Percentiles rank a stretch among this genome's conserved stretches.
Evolutionary conservation across 2,888 invertebrate species (phyloP).

Genomic region (Perizoma affinitatum): DNA sequence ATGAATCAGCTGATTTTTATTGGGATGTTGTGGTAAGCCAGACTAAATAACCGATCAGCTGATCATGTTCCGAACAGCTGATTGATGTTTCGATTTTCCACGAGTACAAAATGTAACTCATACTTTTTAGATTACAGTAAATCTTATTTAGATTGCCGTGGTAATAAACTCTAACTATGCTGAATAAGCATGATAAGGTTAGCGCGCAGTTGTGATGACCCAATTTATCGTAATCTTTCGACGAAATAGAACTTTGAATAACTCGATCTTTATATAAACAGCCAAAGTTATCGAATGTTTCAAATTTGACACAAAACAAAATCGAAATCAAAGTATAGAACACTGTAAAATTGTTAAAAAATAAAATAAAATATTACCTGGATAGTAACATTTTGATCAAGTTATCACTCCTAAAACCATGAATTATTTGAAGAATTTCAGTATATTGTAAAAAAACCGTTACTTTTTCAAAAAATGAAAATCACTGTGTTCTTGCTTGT

Average conservation of each 20-base stretch:
- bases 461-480: conserved; percentile 46
- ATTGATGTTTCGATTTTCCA: conserved; percentile 4
- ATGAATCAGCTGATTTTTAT: conserved; percentile 1
- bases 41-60: conserved; percentile 10
- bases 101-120: conserved; percentile 1
- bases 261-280: neutral
- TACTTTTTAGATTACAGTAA: conserved; percentile 1
- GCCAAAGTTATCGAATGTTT: neutral
- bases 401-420: conserved; percentile 49
- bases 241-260: neutral
- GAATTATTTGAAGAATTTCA: conserved; percentile 45
- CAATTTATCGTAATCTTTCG: conserved; percentile 9
- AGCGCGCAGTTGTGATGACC: conserved; percentile 18
- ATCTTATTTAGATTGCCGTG: neutral
- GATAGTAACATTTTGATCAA: conserved; percentile 61
- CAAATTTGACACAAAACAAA: too few relatives aligned
- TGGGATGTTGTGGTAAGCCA: neutral
- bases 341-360: neutral
- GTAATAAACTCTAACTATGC: conserved; percentile 3
- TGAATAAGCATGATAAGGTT: conserved; percentile 16
- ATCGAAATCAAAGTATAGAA: neutral
- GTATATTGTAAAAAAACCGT: conserved; percentile 44
- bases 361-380: conserved; percentile 57
- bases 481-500: conserved; percentile 60
- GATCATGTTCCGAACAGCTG: conserved; percentile 14